Evolutionary conservation across 2,113 vertebrate species (phyloP), one percentile per base, ranked within the genome.

Genomic region (Scopus umbretta): DNA sequence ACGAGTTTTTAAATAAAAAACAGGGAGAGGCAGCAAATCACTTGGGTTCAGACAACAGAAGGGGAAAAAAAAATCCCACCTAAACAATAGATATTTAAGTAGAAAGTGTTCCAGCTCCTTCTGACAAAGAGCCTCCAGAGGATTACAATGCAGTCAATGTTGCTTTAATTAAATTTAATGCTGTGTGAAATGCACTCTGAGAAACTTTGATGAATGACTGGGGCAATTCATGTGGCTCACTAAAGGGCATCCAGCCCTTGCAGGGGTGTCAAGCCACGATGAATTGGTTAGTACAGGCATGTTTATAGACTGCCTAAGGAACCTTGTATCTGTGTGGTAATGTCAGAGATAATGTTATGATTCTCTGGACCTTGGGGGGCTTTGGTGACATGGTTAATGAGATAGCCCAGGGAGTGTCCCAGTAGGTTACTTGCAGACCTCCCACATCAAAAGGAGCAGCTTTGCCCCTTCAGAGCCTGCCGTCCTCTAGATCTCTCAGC

Each of bases 301-400:
- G 98, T 99, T 99, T 99, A 99, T 98, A 98, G 98, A 99, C 98
- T 98, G 98, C 98, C 98, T 98, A 95, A 97, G 98, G 98, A 99
- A 98, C 97, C 98, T 98, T 98, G 98, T 97, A 98, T 98, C 98
- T 98, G 99, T 99, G 99, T 98, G 99, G 99, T 99, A 98, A 99
- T 98, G 99, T 98, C 98, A 99, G 98, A 98, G 98, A 98, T 98
- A 99, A 99, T 99, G 99, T 99, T 99, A 98, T 99, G 99, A 99
- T 99, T 99, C 98, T 98, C 98, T 95, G 98, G 97, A 97, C 98
- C 98, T 98, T 97, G 97, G 97, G 98, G 98, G 98, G 98, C 99
- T 99, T 99, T 99, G 99, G 99, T 99, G 99, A 99, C 99, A 99
- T 97, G 98, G 98, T 99, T 99, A 99, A 99, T 99, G 99, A 99